These are phyloP conservation scores for Semicossyphus pulcher DNA, from an alignment of 2,113 vertebrate species.

Conservation along the genomic window DNA sequence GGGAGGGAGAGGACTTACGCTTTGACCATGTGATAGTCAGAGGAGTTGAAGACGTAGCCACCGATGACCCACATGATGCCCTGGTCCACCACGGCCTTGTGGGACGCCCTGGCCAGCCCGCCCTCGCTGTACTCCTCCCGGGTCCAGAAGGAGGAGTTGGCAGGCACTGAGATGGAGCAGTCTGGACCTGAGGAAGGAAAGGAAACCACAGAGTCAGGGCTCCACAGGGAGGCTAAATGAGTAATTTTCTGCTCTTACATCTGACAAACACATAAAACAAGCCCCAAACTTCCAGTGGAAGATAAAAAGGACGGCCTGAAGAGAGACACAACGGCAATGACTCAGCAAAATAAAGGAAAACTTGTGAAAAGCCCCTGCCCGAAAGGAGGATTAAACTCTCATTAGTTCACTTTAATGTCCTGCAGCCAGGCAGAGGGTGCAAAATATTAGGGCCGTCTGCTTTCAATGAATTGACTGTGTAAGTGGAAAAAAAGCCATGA, in stretches of 20 bases:
- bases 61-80: conserved; percentile 96
- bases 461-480: neutral
- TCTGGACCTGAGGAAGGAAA: conserved; percentile 85
- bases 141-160: conserved; percentile 93
- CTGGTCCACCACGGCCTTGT: conserved; percentile 91
- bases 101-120: conserved; percentile 91
- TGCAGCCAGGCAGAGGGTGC: neutral
- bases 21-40: conserved; percentile 93
- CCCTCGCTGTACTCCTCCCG: conserved; percentile 84
- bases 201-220: conserved; percentile 6
- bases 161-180: conserved; percentile 91
- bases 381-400: neutral
- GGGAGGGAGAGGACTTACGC: conserved; percentile 87
- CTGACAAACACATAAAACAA: neutral
- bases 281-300: neutral
- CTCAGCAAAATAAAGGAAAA: neutral
- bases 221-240: neutral
- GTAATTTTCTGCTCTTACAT: neutral
- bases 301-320: neutral
- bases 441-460: neutral
- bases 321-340: neutral
- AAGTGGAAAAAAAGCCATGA: neutral
- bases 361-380: neutral
- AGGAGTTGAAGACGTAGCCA: conserved; percentile 96
- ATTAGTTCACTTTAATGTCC: conserved; percentile 23